phyloP scores from a whole-genome alignment of 2,113 vertebrate genomes.

The Phrynosoma platyrhinos region DNA sequence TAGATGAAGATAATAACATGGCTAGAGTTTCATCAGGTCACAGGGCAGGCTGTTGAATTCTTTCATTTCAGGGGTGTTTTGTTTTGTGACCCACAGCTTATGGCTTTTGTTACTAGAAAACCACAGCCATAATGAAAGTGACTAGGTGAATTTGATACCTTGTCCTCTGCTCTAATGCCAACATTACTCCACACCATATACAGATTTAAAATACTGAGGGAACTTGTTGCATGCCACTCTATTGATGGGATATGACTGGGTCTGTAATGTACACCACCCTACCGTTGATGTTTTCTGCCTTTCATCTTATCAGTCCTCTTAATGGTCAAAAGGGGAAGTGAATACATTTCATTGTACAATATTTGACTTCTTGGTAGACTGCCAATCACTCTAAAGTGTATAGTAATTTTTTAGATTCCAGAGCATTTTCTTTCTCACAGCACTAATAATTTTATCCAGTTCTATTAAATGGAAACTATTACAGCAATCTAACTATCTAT shows the following conservation, averaged over 20 bases:
- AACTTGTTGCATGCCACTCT: conserved; percentile 41
- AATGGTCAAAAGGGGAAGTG: conserved; percentile 55
- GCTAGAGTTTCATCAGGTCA: conserved; percentile 74
- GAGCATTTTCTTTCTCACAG: conserved; percentile 48
- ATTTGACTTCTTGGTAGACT: conserved; percentile 61
- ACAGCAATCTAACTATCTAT: conserved; percentile 43
- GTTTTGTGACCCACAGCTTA: conserved; percentile 58
- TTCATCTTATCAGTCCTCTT: conserved; percentile 66
- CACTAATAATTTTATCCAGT: conserved; percentile 41
- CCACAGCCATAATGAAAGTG: conserved; percentile 56
- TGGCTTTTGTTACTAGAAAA: conserved; percentile 69
- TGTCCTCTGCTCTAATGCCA: conserved; percentile 21
- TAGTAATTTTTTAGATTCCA: conserved; percentile 60
- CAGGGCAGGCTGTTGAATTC: conserved; percentile 66
- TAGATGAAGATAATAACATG: conserved; percentile 60
- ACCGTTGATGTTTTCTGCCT: conserved; percentile 54
- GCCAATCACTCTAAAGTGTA: conserved; percentile 47
- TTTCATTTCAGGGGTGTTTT: conserved; percentile 74
- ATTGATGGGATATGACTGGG: conserved; percentile 41
- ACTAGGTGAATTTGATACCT: conserved; percentile 61
- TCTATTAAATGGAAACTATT: conserved; percentile 20
- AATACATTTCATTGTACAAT: conserved; percentile 56
- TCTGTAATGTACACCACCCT: conserved; percentile 44
- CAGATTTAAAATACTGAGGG: conserved; percentile 36
- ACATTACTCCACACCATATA: conserved; percentile 22